Conservation (phyloP, 2,888 invertebrate species). For the Diabrotica balteata region DNA sequence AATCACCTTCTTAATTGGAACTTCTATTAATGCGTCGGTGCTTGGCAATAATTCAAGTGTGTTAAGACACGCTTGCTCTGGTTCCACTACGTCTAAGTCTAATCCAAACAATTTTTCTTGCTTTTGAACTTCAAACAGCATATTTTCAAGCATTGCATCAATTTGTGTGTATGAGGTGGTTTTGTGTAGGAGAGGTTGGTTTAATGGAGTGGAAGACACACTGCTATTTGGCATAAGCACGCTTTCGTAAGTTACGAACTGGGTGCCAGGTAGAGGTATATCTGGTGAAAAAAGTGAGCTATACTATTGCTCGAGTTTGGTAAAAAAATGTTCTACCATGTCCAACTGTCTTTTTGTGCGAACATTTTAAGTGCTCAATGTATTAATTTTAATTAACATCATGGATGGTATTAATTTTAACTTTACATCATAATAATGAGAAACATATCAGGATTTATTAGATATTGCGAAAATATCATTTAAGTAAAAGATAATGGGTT, state of each 20-base stretch:
- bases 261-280: conserved; percentile 45
- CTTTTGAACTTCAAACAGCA: conserved; percentile 58
- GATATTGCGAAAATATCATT: no score
- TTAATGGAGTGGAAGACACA: conserved; percentile 33
- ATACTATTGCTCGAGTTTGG: conserved; percentile 2
- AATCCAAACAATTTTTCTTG: conserved; percentile 55
- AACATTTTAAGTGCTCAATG: no score
- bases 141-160: conserved; percentile 58
- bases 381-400: no score
- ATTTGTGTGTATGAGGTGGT: conserved; percentile 56
- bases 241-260: conserved; percentile 56
- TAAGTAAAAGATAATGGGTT: no score
- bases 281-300: conserved; percentile 47
- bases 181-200: conserved; percentile 22
- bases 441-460: no score
- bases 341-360: background rate
- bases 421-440: no score
- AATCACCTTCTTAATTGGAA: conserved; percentile 56
- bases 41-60: conserved; percentile 56
- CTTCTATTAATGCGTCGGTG: conserved; percentile 57
- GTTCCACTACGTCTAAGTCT: conserved; percentile 52
- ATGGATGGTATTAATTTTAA: no score
- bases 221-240: conserved; percentile 53
- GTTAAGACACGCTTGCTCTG: conserved; percentile 50
- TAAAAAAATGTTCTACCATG: background rate